Evolutionary conservation across 2,797 vertebrate genomes (phyloP).

Genomic region (Salarias fasciatus): DNA sequence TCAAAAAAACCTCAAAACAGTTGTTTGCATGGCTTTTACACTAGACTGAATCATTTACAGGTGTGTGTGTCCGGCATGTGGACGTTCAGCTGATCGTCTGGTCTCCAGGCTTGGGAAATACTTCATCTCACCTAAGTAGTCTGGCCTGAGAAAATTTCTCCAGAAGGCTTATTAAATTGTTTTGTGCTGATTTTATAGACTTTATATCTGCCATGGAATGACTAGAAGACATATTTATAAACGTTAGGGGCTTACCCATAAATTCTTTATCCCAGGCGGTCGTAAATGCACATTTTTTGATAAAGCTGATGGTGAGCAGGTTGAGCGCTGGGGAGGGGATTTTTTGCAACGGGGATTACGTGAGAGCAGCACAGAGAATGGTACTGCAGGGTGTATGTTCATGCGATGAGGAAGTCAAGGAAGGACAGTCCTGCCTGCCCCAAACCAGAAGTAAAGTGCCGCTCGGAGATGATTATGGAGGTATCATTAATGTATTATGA

Average conservation of each 20-base stretch:
- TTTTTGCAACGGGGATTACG: background rate
- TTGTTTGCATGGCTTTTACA: background rate
- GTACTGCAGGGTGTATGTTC: background rate
- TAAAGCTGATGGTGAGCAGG: background rate
- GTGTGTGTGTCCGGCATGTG: background rate
- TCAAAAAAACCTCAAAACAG: background rate
- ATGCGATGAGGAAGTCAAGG: background rate
- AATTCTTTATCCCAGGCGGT: background rate
- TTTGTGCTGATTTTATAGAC: background rate
- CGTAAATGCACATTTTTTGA: background rate
- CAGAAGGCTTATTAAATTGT: background rate
- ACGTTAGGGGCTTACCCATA: background rate
- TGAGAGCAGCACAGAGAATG: background rate
- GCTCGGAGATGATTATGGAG: too few species aligned
- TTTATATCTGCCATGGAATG: background rate
- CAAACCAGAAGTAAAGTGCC: background rate
- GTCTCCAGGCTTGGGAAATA: background rate
- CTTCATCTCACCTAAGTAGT: background rate
- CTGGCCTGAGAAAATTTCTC: background rate
- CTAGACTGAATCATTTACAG: background rate
- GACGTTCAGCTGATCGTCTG: background rate
- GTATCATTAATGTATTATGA: too few species aligned
- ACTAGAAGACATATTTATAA: background rate
- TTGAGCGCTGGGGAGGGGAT: background rate
- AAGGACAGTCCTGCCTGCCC: background rate